Evolutionary conservation across 2,113 vertebrate genomes (phyloP).

Genomic region (Gavia stellata): DNA sequence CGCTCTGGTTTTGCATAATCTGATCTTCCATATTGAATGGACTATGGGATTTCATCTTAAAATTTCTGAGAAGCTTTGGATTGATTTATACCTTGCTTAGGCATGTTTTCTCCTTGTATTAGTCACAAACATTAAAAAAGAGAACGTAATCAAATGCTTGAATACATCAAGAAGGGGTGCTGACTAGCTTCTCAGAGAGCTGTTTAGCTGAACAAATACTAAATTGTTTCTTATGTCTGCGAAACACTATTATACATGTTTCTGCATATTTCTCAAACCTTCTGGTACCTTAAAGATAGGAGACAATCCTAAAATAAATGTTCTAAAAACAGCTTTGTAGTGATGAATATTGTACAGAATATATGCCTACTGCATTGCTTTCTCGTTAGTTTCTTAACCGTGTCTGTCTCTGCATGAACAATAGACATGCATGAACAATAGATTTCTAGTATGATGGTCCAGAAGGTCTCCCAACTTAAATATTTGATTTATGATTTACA

Average conservation of each 20-base stretch:
- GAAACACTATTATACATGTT: neutral
- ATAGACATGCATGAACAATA: neutral
- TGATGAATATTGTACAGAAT: neutral
- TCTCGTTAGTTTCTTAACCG: neutral
- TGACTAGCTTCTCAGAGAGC: neutral
- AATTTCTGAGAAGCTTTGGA: neutral
- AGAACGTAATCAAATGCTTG: neutral
- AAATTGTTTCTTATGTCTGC: neutral
- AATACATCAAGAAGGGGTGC: neutral
- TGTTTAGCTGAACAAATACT: neutral
- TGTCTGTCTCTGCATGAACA: neutral
- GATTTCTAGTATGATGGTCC: neutral
- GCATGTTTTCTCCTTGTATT: neutral
- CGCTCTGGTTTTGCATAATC: neutral
- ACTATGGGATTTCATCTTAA: neutral
- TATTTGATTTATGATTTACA: neutral
- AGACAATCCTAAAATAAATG: neutral
- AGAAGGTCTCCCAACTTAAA: neutral
- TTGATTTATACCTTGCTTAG: neutral
- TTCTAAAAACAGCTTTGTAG: neutral
- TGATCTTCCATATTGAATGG: neutral
- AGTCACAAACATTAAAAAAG: neutral
- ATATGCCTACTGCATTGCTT: neutral
- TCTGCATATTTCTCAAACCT: neutral
- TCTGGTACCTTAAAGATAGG: neutral